Evolutionary conservation across 2,113 vertebrate species (phyloP).

Genomic region (Geococcyx californianus): DNA sequence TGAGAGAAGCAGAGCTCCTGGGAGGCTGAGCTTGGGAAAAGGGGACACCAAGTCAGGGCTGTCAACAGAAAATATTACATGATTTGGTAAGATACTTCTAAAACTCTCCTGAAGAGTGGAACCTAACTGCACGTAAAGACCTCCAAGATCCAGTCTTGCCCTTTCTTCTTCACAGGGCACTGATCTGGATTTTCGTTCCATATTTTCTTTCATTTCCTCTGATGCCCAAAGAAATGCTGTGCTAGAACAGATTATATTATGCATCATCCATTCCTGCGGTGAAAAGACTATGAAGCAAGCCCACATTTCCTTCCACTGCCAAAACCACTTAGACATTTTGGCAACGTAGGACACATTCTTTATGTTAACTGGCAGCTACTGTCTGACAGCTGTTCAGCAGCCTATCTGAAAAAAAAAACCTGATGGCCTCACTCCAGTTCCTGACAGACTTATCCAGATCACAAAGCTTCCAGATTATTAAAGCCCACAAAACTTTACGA

Average conservation of each 20-base stretch:
- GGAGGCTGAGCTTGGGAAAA: background rate
- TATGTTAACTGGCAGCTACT: slow-evolving; percentile 67
- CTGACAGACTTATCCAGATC: slow-evolving; percentile 40
- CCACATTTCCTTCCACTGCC: slow-evolving; percentile 45
- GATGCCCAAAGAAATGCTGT: slow-evolving; percentile 22
- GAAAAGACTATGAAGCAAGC: slow-evolving; percentile 21
- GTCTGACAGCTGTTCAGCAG: slow-evolving; percentile 58
- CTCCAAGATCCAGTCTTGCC: background rate
- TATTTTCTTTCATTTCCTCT: background rate
- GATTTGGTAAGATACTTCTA: background rate
- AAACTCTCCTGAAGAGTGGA: background rate
- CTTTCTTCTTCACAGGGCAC: background rate
- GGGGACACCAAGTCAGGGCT: background rate
- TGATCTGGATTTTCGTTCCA: background rate
- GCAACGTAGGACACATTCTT: slow-evolving; percentile 40
- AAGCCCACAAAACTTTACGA: background rate
- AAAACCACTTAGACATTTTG: slow-evolving; percentile 58
- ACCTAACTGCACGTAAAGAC: background rate
- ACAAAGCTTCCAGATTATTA: slow-evolving; percentile 32
- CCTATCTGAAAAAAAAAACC: slow-evolving; percentile 34
- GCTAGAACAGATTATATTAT: slow-evolving; percentile 9
- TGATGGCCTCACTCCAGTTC: slow-evolving; percentile 54
- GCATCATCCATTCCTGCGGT: slow-evolving; percentile 20
- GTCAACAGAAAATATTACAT: background rate
- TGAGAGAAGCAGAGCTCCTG: background rate